A percentile compares a stretch with the other conserved stretches of the same genome.
These are phyloP conservation scores for Chymomyza fuscimana DNA, from an alignment of 2,888 invertebrate species.

Conservation along the genomic window DNA sequence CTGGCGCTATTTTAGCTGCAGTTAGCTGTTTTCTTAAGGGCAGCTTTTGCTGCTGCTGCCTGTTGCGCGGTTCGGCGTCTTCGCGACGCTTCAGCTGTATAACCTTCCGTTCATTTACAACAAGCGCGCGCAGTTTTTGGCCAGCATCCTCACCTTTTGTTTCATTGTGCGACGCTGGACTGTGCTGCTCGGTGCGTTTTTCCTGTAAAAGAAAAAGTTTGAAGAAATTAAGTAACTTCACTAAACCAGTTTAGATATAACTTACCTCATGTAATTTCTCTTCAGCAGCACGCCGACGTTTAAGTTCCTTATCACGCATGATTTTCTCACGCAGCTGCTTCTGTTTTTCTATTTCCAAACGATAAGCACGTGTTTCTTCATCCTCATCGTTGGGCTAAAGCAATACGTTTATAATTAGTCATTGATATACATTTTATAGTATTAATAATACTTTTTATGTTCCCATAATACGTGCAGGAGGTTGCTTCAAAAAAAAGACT, in stretches of 20 bases:
- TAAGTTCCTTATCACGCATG: slow-evolving; percentile 80
- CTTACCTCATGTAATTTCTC: slow-evolving; percentile 78
- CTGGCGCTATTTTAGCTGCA: slow-evolving; percentile 79
- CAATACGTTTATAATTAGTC: too few species aligned
- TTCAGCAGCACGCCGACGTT: slow-evolving; percentile 79
- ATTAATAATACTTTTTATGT: too few species aligned
- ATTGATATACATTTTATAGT: too few species aligned
- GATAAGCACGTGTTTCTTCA: slow-evolving; percentile 80
- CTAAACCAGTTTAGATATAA: slow-evolving; percentile 5
- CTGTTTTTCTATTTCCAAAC: slow-evolving; percentile 81
- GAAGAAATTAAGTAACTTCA: not conserved
- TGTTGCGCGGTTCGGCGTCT: slow-evolving; percentile 41
- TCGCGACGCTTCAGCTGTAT: slow-evolving; percentile 78
- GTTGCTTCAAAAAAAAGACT: too few species aligned
- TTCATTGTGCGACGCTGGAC: slow-evolving; percentile 25
- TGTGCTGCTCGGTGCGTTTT: slow-evolving; percentile 65
- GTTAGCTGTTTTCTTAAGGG: slow-evolving; percentile 64
- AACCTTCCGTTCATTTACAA: slow-evolving; percentile 77
- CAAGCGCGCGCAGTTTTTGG: slow-evolving; percentile 44
- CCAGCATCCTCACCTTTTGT: slow-evolving; percentile 17
- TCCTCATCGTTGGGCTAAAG: slow-evolving; percentile 79
- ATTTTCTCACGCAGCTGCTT: slow-evolving; percentile 80
- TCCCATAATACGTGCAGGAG: too few species aligned
- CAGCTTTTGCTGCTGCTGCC: slow-evolving; percentile 37
- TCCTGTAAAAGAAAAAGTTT: slow-evolving; percentile 58